These are phyloP conservation scores for Zapornia atra DNA, from an alignment of 2,113 vertebrate genomes.

Conservation along the genomic window DNA sequence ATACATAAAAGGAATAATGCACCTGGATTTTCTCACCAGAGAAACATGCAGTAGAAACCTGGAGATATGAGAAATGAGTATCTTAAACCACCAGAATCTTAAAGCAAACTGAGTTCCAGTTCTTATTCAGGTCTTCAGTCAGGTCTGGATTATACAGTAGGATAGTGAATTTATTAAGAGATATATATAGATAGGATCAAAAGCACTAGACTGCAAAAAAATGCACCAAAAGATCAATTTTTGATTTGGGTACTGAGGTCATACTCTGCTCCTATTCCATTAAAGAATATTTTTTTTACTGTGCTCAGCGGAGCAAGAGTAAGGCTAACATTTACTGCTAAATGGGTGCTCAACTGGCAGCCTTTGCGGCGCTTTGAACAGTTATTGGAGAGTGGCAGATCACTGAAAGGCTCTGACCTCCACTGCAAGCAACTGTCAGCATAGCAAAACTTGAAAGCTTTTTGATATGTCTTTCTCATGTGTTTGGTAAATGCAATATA, in stretches of 20 bases:
- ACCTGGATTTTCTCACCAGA: not conserved
- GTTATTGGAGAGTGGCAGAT: not conserved
- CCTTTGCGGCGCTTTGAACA: not conserved
- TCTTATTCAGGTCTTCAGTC: not conserved
- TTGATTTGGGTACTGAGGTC: slow-evolving; percentile 44
- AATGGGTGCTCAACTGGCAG: not conserved
- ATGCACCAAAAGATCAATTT: slow-evolving; percentile 9
- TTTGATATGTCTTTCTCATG: not conserved
- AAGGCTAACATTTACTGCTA: not conserved
- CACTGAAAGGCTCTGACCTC: slow-evolving; percentile 4
- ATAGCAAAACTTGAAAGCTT: not conserved
- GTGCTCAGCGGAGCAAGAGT: slow-evolving; percentile 20
- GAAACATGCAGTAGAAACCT: not conserved
- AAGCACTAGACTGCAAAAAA: slow-evolving; percentile 26
- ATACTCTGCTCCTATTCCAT: slow-evolving; percentile 11
- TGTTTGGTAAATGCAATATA: not conserved
- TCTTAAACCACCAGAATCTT: not conserved
- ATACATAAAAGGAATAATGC: not conserved
- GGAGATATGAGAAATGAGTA: not conserved
- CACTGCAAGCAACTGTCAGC: not conserved
- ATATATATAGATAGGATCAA: slow-evolving; percentile 8
- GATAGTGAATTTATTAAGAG: slow-evolving; percentile 12
- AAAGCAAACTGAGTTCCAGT: not conserved
- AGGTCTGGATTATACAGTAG: not conserved
- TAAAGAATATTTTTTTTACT: not conserved